phyloP scores from a whole-genome alignment of 2,113 vertebrate species.

The Garra rufa region DNA sequence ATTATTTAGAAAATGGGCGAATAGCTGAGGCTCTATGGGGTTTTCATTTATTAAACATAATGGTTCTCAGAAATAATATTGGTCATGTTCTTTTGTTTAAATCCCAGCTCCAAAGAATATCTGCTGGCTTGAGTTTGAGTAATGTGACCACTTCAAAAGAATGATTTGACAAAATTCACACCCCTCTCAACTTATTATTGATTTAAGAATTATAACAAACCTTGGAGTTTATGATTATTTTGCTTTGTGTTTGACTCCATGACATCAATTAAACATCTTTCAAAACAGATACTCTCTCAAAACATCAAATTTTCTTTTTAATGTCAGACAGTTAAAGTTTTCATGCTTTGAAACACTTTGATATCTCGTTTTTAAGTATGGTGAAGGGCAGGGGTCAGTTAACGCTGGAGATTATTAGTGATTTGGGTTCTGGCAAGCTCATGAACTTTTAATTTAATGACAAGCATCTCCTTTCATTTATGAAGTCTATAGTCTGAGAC shows the following conservation, averaged over 20 bases:
- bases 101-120: not conserved
- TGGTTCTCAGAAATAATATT: slow-evolving; percentile 19
- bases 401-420: not conserved
- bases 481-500: not conserved
- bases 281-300: not conserved
- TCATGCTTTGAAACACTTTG: slow-evolving; percentile 14
- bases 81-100: slow-evolving; percentile 28
- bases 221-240: not conserved
- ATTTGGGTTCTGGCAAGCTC: not conserved
- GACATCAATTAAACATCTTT: slow-evolving; percentile 25
- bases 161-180: not conserved
- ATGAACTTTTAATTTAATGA: not conserved
- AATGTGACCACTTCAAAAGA: slow-evolving; percentile 3
- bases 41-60: slow-evolving; percentile 50
- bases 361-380: not conserved
- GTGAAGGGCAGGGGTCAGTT: not conserved
- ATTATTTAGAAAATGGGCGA: slow-evolving; percentile 41
- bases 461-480: not conserved
- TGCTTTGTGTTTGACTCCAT: slow-evolving; percentile 1
- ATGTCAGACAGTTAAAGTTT: not conserved
- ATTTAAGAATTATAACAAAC: not conserved
- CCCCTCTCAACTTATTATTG: not conserved
- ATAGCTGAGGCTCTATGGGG: slow-evolving; percentile 3
- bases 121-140: slow-evolving; percentile 14
- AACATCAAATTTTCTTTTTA: not conserved